phyloP scores from a whole-genome alignment of 2,888 invertebrate genomes.

The Erebia palarica region DNA sequence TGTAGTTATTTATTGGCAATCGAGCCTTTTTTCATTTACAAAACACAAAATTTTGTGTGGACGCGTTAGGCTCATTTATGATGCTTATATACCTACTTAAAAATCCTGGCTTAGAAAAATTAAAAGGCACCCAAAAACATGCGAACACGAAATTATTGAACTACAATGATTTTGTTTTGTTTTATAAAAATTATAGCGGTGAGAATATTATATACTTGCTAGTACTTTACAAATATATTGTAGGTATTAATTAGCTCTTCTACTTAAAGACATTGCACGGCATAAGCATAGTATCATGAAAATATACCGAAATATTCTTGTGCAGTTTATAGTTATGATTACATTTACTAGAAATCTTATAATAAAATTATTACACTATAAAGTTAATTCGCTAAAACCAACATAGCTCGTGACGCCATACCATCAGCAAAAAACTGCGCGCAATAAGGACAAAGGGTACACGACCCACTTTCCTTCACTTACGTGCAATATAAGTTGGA shows the following conservation, averaged over 20 bases:
- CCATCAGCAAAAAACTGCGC: constrained; percentile 18
- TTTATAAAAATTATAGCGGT: neutral
- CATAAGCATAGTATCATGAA: no score
- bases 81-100: constrained; percentile 1
- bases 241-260: no score
- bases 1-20: constrained; percentile 65
- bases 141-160: no score
- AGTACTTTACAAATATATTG: no score
- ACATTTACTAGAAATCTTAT: neutral
- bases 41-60: constrained; percentile 27
- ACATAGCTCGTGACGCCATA: constrained; percentile 5
- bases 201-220: no score
- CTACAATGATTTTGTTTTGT: neutral
- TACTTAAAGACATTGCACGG: no score
- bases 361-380: neutral
- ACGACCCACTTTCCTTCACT: constrained; percentile 31
- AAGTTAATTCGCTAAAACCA: neutral
- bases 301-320: no score
- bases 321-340: neutral
- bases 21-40: constrained; percentile 38
- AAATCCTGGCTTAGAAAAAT: neutral
- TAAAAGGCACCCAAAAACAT: neutral
- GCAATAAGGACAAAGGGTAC: constrained; percentile 25
- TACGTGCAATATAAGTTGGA: constrained; percentile 32
- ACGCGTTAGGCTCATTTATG: constrained; percentile 29